Percentiles rank a stretch among this genome's conserved stretches.
Evolutionary conservation across 2,113 vertebrate genomes (phyloP).

Genomic region (Leptobrachium leishanense): DNA sequence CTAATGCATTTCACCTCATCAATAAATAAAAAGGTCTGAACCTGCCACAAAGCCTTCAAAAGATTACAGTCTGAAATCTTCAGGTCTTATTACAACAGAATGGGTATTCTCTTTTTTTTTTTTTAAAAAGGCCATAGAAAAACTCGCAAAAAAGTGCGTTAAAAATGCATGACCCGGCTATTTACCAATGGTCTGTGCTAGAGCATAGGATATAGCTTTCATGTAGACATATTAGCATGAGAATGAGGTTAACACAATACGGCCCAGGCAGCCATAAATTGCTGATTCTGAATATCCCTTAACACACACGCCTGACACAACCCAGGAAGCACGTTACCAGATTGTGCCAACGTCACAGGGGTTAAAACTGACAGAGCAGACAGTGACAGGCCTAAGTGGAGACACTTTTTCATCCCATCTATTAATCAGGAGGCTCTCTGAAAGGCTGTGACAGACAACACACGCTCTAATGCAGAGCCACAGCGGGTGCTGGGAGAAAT

Average conservation of each 20-base stretch:
- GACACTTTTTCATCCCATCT: neutral
- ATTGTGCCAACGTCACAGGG: neutral
- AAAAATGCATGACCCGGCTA: slow-evolving; percentile 28
- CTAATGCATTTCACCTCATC: slow-evolving; percentile 29
- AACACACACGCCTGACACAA: no score
- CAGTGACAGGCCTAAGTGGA: neutral
- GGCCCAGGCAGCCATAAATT: no score
- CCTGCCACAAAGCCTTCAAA: slow-evolving; percentile 21
- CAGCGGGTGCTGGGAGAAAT: no score
- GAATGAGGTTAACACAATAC: no score
- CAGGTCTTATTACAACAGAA: slow-evolving; percentile 39
- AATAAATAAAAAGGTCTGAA: slow-evolving; percentile 43
- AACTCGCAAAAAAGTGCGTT: slow-evolving; percentile 1
- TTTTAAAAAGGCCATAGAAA: slow-evolving; percentile 26
- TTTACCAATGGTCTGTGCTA: neutral
- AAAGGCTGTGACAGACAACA: neutral
- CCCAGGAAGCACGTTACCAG: neutral
- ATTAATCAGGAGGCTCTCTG: neutral
- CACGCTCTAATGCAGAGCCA: neutral
- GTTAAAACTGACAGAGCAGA: neutral
- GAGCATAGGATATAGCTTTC: neutral
- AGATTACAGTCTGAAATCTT: slow-evolving; percentile 38
- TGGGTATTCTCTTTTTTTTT: slow-evolving; percentile 14
- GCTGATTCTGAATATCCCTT: no score
- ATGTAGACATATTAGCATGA: neutral